phyloP scores from a whole-genome alignment of 2,113 vertebrate species.

The Strix uralensis region DNA sequence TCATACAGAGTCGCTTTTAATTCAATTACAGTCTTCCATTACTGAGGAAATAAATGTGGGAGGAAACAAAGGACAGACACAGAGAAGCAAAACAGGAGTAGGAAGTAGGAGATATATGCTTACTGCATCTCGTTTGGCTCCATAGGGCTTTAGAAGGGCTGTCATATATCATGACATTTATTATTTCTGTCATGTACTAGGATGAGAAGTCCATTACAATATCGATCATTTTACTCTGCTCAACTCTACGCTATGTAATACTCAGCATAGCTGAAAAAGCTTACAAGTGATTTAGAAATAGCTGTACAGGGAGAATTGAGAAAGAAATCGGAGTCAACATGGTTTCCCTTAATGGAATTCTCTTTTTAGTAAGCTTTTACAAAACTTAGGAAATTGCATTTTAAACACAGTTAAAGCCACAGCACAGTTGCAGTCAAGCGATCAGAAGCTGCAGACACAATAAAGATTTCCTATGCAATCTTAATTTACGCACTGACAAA shows the following conservation, averaged over 20 bases:
- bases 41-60: constrained; percentile 48
- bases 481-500: neutral
- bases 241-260: neutral
- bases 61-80: constrained; percentile 45
- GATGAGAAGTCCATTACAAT: constrained; percentile 47
- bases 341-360: constrained; percentile 28
- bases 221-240: constrained; percentile 27
- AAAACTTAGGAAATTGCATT: constrained; percentile 17
- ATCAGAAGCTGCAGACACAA: neutral
- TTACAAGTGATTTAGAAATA: constrained; percentile 29
- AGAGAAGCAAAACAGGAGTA: constrained; percentile 18
- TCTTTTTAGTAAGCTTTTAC: constrained; percentile 5
- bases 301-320: neutral
- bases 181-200: constrained; percentile 30
- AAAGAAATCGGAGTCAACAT: neutral
- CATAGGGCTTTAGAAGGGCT: constrained; percentile 6
- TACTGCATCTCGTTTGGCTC: neutral
- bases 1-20: neutral
- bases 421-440: neutral
- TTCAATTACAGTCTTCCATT: constrained; percentile 42
- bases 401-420: neutral
- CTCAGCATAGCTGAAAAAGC: neutral
- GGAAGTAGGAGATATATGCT: constrained; percentile 33
- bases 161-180: constrained; percentile 43
- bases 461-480: constrained; percentile 23